phyloP scores from a whole-genome alignment of 2,797 vertebrate genomes.

The Thamnophis elegans region DNA sequence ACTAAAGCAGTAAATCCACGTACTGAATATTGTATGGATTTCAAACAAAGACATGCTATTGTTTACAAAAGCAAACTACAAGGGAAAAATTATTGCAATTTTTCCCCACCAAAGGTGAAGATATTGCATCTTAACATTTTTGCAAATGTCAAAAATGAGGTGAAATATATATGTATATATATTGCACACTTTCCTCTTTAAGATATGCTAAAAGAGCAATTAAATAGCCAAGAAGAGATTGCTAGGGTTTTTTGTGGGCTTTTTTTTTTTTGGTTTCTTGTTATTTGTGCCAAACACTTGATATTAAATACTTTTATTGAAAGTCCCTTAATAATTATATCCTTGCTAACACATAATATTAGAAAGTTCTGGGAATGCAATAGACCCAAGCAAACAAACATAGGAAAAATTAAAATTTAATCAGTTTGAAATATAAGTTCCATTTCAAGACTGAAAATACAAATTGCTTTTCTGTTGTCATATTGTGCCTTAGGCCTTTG shows the following conservation, averaged over 20 bases:
- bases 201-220: constrained; percentile 62
- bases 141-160: constrained; percentile 58
- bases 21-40: constrained; percentile 50
- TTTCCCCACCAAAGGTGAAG: constrained; percentile 54
- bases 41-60: constrained; percentile 33
- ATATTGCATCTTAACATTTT: constrained; percentile 74
- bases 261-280: constrained; percentile 32
- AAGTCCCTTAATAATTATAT: constrained; percentile 39
- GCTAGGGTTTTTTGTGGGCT: not conserved
- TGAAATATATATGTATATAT: constrained; percentile 54
- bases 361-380: constrained; percentile 46
- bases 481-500: constrained; percentile 35
- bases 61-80: constrained; percentile 63
- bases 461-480: constrained; percentile 16
- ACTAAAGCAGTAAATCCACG: constrained; percentile 54
- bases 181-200: constrained; percentile 70
- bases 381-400: constrained; percentile 52
- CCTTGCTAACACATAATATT: constrained; percentile 49
- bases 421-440: constrained; percentile 31
- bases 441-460: constrained; percentile 24
- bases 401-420: constrained; percentile 41
- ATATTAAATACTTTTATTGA: constrained; percentile 39
- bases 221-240: constrained; percentile 51
- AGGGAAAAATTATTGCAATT: constrained; percentile 58
- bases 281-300: constrained; percentile 26